These are phyloP conservation scores for Hyaena hyaena DNA, from an alignment of 2,113 vertebrate species.

Conservation along the genomic window DNA sequence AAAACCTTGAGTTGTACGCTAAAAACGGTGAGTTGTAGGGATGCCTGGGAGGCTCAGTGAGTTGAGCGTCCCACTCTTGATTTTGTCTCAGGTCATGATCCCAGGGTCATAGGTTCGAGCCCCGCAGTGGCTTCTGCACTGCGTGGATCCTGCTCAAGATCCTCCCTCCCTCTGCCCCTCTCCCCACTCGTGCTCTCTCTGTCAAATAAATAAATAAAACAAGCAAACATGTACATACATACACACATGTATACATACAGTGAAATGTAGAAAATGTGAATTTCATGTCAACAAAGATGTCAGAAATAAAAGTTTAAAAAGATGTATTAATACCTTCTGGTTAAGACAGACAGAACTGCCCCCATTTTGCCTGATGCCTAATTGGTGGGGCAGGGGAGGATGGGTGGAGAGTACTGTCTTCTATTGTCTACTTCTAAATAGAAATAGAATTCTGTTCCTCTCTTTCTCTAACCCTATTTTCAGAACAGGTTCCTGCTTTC, in stretches of 20 bases:
- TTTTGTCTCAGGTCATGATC: no score
- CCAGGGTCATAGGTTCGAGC: no score
- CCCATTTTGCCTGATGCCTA: not conserved
- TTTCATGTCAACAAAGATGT: not conserved
- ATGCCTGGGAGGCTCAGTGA: no score
- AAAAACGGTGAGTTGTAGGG: not conserved
- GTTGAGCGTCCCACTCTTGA: no score
- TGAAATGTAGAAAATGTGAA: not conserved
- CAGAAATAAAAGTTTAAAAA: not conserved
- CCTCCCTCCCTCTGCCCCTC: no score
- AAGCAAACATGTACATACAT: no score
- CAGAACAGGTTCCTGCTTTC: not conserved
- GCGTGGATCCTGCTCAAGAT: no score
- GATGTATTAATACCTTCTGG: not conserved
- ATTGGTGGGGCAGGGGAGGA: not conserved
- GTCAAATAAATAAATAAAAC: no score
- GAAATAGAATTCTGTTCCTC: not conserved
- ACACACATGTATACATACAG: no score
- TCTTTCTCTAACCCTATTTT: not conserved
- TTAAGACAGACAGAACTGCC: not conserved
- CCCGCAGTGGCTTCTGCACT: no score
- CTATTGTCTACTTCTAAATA: not conserved
- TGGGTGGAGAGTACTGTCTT: accelerated
- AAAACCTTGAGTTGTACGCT: not conserved
- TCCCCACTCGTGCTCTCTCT: no score